Conservation (phyloP, 2,888 invertebrate species). For the Siphonodentalium dalli region DNA sequence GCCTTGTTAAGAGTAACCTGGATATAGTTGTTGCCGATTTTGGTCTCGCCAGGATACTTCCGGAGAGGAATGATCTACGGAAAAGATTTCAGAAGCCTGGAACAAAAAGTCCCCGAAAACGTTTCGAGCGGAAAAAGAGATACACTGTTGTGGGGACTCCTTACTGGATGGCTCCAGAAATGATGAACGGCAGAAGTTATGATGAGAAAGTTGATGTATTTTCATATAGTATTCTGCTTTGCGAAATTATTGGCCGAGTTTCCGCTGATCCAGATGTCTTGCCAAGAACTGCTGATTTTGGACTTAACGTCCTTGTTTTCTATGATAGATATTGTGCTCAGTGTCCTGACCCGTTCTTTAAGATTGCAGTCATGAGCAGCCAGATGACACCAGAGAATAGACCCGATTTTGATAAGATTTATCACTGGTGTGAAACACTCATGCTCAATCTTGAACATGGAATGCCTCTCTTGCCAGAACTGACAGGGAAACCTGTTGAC, state of each 20-base stretch:
- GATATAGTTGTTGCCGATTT: conserved; percentile 96
- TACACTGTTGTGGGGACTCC: conserved; percentile 97
- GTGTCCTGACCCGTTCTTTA: conserved; percentile 87
- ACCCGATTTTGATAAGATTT: conserved; percentile 87
- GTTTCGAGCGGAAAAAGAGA: conserved; percentile 79
- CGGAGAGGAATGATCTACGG: conserved; percentile 28
- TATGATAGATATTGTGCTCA: conserved; percentile 82
- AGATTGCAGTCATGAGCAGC: conserved; percentile 88
- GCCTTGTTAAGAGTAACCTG: conserved; percentile 87
- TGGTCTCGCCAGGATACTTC: conserved; percentile 79
- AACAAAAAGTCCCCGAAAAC: conserved; percentile 45
- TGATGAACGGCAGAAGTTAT: conserved; percentile 96
- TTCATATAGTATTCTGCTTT: conserved; percentile 92
- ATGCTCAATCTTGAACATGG: conserved; percentile 48
- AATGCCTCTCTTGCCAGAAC: conserved; percentile 40
- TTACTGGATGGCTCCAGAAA: conserved; percentile 99
- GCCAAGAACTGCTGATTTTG: conserved; percentile 90
- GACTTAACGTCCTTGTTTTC: conserved; percentile 85
- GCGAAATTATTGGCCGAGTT: conserved; percentile 95
- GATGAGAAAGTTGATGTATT: conserved; percentile 97
- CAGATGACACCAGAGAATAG: conserved; percentile 88
- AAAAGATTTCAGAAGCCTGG: conserved; percentile 24
- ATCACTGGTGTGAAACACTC: conserved; percentile 76
- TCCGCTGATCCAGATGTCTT: conserved; percentile 94
- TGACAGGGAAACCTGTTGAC: conserved; percentile 46